Conservation (phyloP, 2,888 invertebrate species). For the Cinara cedri region DNA sequence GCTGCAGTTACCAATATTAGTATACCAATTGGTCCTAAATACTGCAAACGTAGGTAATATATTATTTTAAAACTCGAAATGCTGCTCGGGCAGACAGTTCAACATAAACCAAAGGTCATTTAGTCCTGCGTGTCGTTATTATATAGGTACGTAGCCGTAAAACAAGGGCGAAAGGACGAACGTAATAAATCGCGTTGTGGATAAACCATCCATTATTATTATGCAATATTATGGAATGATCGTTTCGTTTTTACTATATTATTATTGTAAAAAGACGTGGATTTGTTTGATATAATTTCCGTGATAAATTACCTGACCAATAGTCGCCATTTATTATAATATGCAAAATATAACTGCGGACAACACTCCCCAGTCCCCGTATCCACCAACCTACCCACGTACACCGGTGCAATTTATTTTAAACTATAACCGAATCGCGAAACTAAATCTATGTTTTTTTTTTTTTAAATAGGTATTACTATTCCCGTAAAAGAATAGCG, state of each 20-base stretch:
- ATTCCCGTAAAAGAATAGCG: neutral
- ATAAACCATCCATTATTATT: conserved; percentile 18
- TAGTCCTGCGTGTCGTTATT: too few species aligned
- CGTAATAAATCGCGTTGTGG: conserved; percentile 14
- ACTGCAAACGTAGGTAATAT: too few species aligned
- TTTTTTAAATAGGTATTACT: conserved; percentile 2
- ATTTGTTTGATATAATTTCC: conserved; percentile 28
- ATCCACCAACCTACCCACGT: too few species aligned
- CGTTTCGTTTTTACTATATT: too few species aligned
- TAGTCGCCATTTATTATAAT: conserved; percentile 11
- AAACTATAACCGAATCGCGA: neutral
- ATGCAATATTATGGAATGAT: neutral
- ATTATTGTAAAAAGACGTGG: neutral
- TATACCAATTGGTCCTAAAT: too few species aligned
- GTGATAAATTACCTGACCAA: conserved; percentile 25
- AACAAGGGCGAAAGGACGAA: conserved; percentile 12
- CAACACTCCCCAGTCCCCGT: neutral
- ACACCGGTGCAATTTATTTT: conserved; percentile 35
- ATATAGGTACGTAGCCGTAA: too few species aligned
- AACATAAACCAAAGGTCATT: too few species aligned
- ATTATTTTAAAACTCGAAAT: too few species aligned
- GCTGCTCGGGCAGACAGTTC: too few species aligned
- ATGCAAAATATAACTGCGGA: conserved; percentile 2
- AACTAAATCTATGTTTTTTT: conserved; percentile 23
- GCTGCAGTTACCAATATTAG: too few species aligned